Base-by-base conservation (phyloP, 2,113 vertebrate species). In the Austrofundulus limnaeus region DNA sequence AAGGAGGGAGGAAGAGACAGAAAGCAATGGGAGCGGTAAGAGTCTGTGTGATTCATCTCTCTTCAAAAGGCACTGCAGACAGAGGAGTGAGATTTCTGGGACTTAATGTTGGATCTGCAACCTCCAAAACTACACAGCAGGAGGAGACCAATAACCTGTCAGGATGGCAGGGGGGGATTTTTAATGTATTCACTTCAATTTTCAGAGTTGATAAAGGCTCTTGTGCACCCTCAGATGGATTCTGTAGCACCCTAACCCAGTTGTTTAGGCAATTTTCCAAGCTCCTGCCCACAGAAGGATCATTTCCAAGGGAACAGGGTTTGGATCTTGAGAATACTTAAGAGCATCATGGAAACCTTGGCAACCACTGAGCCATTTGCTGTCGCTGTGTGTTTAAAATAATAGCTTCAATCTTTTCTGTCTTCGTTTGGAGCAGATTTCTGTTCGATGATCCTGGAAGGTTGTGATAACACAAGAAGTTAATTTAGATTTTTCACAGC, bases 41-140 rank as follows among this genome's bases (percentile, higher is more conserved):
- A 81, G 70, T 73, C 48, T 67, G 66, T 75, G 77, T 70, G 83
- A 66, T 85, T 86, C 72, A 86, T 88, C 81, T 80, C 67, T 88
- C 81, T 80, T 56, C 50, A 83, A 54, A 54, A 84, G 75, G 70
- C 77, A 68, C 78, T 72, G 37, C 63, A 81, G 78, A 61, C 21
- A 20, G 75, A 53, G 25, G 55, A 16, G 43, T 17, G 57, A 41
- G 59, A 62, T 62, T 73, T 80, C 69, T 63, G 66, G 63, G 62
- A 21, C 66, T 53, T 61, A 37, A 48, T 21, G 14, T 48, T 57
- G 63, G 49, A 49, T 59, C 6, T 37, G 57, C 57, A 25, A 66
- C 55, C 43, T 3, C 45, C 46, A 15, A 24, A 39, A 38, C 53
- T 3, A 8, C 19, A 50, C 39, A 23, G 63, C 62, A 8, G 19